Conservation (phyloP, 2,113 vertebrate species). For the Macrotis lagotis region DNA sequence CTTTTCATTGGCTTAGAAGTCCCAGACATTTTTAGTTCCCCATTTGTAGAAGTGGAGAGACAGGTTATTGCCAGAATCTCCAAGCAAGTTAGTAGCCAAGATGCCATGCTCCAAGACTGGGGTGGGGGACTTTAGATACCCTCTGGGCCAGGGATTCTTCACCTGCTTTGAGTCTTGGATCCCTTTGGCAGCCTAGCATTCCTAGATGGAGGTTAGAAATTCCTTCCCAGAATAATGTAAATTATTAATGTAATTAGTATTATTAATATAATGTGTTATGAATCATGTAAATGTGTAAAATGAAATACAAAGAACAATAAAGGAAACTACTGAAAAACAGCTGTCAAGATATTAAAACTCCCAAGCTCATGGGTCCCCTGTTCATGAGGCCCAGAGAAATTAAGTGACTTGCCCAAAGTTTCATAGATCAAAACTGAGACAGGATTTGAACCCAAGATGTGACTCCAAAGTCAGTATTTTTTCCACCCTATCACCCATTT, state of each 20-base stretch:
- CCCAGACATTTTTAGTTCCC: conserved; percentile 8
- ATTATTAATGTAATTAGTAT: not conserved
- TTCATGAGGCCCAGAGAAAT: not conserved
- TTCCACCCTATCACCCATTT: not conserved
- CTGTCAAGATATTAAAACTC: not conserved
- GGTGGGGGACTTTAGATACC: not conserved
- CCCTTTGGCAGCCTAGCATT: not conserved
- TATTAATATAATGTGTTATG: not conserved
- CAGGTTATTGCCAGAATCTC: not conserved
- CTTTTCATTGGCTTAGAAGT: not conserved
- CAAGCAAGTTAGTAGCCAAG: conserved; percentile 17
- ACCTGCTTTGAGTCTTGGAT: too few species aligned
- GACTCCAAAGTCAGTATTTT: not conserved
- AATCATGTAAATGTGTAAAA: not conserved
- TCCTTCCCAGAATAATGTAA: not conserved
- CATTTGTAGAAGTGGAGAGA: conserved; percentile 23
- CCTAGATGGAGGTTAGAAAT: not conserved
- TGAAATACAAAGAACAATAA: not conserved
- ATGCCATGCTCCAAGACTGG: too few species aligned
- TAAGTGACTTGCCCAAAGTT: too few species aligned
- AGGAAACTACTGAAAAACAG: not conserved
- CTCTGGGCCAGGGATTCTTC: not conserved
- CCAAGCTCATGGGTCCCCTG: too few species aligned
- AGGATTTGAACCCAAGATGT: not conserved
- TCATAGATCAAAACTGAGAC: not conserved